Conservation (phyloP, 1,140 invertebrate genomes). For the Aphis craccivora region DNA sequence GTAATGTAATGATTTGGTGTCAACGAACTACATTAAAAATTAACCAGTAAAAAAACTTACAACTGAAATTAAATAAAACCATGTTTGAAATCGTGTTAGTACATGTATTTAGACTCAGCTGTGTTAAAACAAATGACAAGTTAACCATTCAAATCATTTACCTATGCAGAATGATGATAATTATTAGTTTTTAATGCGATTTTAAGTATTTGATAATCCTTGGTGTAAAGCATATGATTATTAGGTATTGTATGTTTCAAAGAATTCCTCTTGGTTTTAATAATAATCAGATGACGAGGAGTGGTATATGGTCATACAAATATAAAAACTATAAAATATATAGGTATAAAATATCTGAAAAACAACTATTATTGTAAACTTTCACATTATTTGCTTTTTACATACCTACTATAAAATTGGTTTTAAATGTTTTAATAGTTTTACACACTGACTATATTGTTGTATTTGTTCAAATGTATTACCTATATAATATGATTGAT, state of each 20-base stretch:
- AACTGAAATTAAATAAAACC: not conserved
- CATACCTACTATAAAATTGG: not conserved
- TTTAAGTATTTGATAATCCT: not conserved
- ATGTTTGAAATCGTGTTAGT: not conserved
- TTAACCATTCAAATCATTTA: not conserved
- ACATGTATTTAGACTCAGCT: not conserved
- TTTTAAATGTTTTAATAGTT: not conserved
- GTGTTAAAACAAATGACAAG: not conserved
- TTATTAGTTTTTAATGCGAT: conserved; percentile 11
- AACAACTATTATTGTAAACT: not conserved
- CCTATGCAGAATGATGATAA: not conserved
- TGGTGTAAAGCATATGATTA: not conserved
- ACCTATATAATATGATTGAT: not conserved
- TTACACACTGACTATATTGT: not conserved
- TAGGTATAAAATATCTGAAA: not conserved
- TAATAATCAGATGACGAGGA: not conserved
- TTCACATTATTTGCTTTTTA: not conserved
- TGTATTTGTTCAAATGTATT: not conserved
- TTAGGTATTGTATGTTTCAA: not conserved
- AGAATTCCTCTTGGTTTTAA: not conserved
- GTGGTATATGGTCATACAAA: not conserved
- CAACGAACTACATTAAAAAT: conserved; percentile 13
- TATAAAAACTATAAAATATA: not conserved
- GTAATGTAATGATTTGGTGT: not conserved
- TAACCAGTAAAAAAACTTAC: not conserved